Conservation (phyloP, 2,113 vertebrate genomes). For the Triplophysa dalaica region DNA sequence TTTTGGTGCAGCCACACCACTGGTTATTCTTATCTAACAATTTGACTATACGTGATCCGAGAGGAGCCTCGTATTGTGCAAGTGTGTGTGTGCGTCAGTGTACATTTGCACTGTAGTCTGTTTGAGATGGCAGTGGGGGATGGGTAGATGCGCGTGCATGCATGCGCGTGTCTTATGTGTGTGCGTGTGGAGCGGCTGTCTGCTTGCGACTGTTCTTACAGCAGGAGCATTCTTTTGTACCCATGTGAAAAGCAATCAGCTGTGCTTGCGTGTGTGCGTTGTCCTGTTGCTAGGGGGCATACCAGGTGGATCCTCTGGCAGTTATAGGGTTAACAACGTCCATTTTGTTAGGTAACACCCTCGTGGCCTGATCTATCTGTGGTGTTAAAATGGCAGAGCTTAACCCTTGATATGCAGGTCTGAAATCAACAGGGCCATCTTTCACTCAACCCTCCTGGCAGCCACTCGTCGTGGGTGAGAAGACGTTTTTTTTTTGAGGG, state of each 20-base stretch:
- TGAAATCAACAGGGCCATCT: conserved; percentile 64
- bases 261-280: conserved; percentile 59
- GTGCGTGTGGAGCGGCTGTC: conserved; percentile 3
- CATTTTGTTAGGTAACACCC: conserved; percentile 95
- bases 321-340: conserved; percentile 86
- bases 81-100: conserved; percentile 16
- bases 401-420: conserved; percentile 82
- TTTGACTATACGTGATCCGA: conserved; percentile 29
- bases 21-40: conserved; percentile 44
- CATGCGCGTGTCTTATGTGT: conserved; percentile 31
- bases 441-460: conserved; percentile 56
- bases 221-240: conserved; percentile 59
- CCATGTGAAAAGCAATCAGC: conserved; percentile 53
- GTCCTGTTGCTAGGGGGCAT: conserved; percentile 69
- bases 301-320: conserved; percentile 73
- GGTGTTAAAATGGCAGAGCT: conserved; percentile 89
- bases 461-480: conserved; percentile 25
- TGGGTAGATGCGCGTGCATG: conserved; percentile 48
- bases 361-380: conserved; percentile 87
- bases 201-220: conserved; percentile 45
- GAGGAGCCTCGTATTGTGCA: not conserved
- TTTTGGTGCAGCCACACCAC: not conserved
- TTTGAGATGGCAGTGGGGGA: conserved; percentile 56
- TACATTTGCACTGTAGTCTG: conserved; percentile 46
- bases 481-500: conserved; percentile 4